Conservation (phyloP, 2,888 invertebrate species). For the Ischnura elegans region DNA sequence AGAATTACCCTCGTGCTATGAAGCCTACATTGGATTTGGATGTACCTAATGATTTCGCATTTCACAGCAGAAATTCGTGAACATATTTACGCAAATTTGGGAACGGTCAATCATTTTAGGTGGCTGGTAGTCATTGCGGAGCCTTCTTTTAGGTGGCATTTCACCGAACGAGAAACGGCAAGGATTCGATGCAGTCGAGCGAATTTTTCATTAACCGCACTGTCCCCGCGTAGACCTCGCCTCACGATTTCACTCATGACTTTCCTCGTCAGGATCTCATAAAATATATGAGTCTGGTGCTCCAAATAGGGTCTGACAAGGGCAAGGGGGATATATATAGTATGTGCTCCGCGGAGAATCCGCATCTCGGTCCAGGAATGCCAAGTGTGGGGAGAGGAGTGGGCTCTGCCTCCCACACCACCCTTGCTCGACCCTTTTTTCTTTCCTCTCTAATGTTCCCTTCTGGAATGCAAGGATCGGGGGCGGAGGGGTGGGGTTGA, state of each 20-base stretch:
- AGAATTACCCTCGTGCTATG: too few species aligned
- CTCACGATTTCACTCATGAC: not conserved
- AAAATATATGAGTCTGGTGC: not conserved
- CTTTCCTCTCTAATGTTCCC: not conserved
- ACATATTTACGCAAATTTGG: too few species aligned
- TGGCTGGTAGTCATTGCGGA: too few species aligned
- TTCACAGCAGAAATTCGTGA: too few species aligned
- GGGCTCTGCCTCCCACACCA: not conserved
- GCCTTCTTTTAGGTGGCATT: too few species aligned
- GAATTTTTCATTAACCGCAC: not conserved
- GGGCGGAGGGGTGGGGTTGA: not conserved
- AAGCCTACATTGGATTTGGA: too few species aligned
- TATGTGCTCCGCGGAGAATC: not conserved
- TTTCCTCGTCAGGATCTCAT: not conserved
- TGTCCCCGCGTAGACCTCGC: not conserved
- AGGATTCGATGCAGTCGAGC: not conserved
- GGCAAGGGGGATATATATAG: not conserved
- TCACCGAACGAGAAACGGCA: too few species aligned
- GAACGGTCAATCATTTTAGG: too few species aligned
- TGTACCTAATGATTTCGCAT: too few species aligned
- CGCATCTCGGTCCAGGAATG: constrained; percentile 2
- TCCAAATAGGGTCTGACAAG: not conserved
- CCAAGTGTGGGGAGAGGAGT: not conserved
- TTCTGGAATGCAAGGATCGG: not conserved
- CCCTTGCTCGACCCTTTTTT: not conserved